Conservation (phyloP, 2,113 vertebrate genomes). For the Saiga tatarica region DNA sequence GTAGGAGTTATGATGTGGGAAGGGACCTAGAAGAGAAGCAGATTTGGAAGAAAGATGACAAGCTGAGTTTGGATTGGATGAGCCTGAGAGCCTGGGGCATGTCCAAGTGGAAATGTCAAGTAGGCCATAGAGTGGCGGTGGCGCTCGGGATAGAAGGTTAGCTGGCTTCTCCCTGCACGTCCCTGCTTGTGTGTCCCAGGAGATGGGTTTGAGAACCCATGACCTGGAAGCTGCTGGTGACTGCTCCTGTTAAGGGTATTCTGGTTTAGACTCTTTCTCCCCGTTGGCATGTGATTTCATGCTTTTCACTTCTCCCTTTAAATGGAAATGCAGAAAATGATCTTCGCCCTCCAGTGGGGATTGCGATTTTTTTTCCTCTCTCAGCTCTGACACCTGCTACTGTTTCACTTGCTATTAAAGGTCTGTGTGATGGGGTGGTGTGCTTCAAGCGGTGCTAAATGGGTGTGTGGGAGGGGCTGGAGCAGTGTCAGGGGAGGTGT, state of each 20-base stretch:
- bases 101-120: background rate
- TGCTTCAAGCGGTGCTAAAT: background rate
- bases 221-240: background rate
- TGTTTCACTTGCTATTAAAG: slow-evolving; percentile 40
- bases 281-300: slow-evolving; percentile 56
- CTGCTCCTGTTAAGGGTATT: no score
- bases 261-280: slow-evolving; percentile 26
- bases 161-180: background rate
- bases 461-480: background rate
- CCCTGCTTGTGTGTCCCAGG: background rate
- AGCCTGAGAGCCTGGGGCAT: background rate
- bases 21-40: background rate
- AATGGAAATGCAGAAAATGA: slow-evolving; percentile 67
- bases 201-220: background rate
- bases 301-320: slow-evolving; percentile 63
- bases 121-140: background rate
- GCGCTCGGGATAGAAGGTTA: background rate
- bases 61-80: background rate
- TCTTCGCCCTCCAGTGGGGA: slow-evolving; percentile 31
- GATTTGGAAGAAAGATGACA: background rate
- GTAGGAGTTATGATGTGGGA: background rate
- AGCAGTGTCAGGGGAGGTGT: background rate
- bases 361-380: background rate
- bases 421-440: background rate
- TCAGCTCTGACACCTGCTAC: slow-evolving; percentile 57